Base-by-base conservation (phyloP, 2,888 invertebrate genomes). In the Dryobota labecula region DNA sequence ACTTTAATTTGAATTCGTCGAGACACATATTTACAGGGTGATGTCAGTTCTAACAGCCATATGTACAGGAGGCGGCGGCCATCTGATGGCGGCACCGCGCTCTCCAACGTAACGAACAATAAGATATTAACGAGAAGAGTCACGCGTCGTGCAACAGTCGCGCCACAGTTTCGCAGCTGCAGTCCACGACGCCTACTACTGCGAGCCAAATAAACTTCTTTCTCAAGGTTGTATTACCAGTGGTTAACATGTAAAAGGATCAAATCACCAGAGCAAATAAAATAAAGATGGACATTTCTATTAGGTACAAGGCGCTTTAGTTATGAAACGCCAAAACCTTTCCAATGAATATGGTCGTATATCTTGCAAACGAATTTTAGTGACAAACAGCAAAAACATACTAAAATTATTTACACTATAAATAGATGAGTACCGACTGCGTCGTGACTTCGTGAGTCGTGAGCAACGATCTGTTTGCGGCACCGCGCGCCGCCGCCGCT, bases 321-420 rank as follows among this genome's bases (percentile, higher is more conserved):
- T 41, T 54, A 33, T 41, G 72, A 8, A 27, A 24, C 5, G n/a
- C n/a, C n/a, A n/a, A n/a, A n/a, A n/a, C n/a, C n/a, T n/a, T n/a
- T n/a, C n/a, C n/a, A n/a, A n/a, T n/a, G n/a, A n/a, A n/a, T n/a
- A n/a, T n/a, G n/a, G n/a, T n/a, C n/a, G n/a, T n/a, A n/a, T 6
- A 57, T 13, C 56, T 56, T 54, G 45, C 11, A 9, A 56, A 70
- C 73, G 60, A 70, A 68, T 20, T 61, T 65, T 24, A 66, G 54
- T 63, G 56, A 47, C 49, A 15, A 33, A 18, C 51, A n/a, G 53
- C 36, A n/a, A 60, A 73, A 60, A 76, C 7, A 15, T 60, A 38
- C n/a, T 36, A 45, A 33, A 36, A 57, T 27, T 62, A 81, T 76
- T 67, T 81, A 73, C 78, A 81, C 38, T 73, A 67, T 18, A 47